These are phyloP conservation scores for Cephus cinctus DNA, from an alignment of 1,140 invertebrate genomes.

Conservation along the genomic window DNA sequence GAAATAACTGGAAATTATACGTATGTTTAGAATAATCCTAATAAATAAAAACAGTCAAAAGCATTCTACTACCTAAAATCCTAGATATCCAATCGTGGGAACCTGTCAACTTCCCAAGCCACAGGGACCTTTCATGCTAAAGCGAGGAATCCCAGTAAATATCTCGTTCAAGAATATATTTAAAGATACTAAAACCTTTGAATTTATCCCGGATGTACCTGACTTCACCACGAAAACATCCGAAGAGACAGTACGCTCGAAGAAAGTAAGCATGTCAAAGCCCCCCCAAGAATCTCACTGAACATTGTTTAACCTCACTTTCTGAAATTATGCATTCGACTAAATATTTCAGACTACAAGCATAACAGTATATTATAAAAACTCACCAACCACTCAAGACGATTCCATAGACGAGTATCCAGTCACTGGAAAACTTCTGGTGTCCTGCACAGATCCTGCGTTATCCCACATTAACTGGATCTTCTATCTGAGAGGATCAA, in stretches of 20 bases:
- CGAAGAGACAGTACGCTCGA: constrained; percentile 15
- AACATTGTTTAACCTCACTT: no score
- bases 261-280: no score
- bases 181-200: constrained; percentile 21
- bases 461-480: constrained; percentile 27
- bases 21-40: no score
- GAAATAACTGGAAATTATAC: constrained; percentile 24
- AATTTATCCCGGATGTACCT: constrained; percentile 20
- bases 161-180: constrained; percentile 36
- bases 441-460: constrained; percentile 20
- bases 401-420: constrained; percentile 10
- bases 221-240: constrained; percentile 14
- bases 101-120: constrained; percentile 22
- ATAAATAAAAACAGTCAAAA: no score
- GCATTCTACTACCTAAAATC: no score
- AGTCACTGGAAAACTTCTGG: constrained; percentile 25
- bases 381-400: constrained; percentile 1
- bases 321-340: not conserved
- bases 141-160: not conserved
- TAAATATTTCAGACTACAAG: constrained; percentile 4
- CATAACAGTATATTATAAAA: constrained; percentile 5
- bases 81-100: constrained; percentile 32
- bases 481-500: constrained; percentile 35
- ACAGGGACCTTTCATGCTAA: constrained; percentile 27
- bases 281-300: no score